These are phyloP conservation scores for Orchesella cincta DNA, from an alignment of 1,140 invertebrate species.

Conservation along the genomic window DNA sequence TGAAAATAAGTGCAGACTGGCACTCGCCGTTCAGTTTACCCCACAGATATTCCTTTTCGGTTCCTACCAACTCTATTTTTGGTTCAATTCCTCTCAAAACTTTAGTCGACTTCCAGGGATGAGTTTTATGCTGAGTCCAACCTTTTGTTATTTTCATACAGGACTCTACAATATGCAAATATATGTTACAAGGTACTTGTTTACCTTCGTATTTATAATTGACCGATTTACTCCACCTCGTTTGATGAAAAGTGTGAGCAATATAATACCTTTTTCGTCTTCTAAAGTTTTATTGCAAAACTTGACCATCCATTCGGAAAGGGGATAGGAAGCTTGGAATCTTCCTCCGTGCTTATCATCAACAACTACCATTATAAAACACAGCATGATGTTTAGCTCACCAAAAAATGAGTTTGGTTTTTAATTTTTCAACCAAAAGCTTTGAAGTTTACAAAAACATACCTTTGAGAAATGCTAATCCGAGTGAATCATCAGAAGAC, in stretches of 20 bases:
- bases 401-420: too few species aligned
- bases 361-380: too few species aligned
- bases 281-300: neutral
- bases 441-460: too few species aligned
- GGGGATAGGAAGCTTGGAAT: neutral
- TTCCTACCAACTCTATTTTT: neutral
- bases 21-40: neutral
- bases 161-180: neutral
- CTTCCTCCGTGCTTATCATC: neutral
- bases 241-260: too few species aligned
- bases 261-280: neutral
- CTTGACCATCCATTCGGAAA: neutral
- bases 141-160: neutral
- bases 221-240: too few species aligned
- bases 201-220: too few species aligned
- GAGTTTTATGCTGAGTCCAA: neutral
- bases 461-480: neutral
- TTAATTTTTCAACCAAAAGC: too few species aligned
- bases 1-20: neutral
- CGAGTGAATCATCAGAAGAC: too few species aligned
- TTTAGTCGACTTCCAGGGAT: neutral
- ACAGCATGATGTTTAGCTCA: too few species aligned
- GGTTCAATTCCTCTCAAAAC: neutral
- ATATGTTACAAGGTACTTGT: too few species aligned
- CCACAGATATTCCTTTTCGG: neutral